Evolutionary conservation across 2,797 vertebrate genomes (phyloP), one percentile per base, ranked within the genome.

Genomic region (Sebastes matsubarae): DNA sequence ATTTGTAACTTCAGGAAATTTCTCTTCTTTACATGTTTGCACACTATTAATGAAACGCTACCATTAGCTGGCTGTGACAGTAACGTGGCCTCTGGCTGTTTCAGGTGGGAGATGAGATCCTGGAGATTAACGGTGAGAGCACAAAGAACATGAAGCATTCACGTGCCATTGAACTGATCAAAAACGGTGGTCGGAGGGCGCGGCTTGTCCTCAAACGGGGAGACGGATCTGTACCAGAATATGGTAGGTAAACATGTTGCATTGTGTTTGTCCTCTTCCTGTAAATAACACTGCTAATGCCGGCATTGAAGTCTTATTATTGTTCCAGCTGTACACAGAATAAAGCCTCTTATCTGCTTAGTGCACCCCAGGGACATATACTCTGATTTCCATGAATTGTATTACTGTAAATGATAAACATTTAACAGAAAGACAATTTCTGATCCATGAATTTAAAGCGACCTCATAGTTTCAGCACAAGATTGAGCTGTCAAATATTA

Each of bases 81-180:
- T 75, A 66, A 77, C 36, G 2, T 2, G 13, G 3, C 4, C 38
- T 54, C 22, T 87, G 36, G 36, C 5, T 68, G 42, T 84, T 88
- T 76, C 89, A 99, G 99, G 97, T 99, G 1, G 99, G 99, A 80
- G 99, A 99, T 77, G 98, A 99, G 96, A 99, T 99, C 90, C 93
- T 99, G 90, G 99, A 99, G 94, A 99, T 99, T 92, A 99, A 99
- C 11, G 98, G 98, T 24, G 98, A 99, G 95, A 98, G 97, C 88
- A 99, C 99, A 88, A 99, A 99, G 96, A 99, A 97, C 93, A 99
- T 99, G 99, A 99, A 98, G 94, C 99, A 99, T 75, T 97, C 99
- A 79, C 98, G 98, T 85, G 99, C 98, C 94, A 99, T 99, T 38
- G 99, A 99, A 95, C 97, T 99, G 91, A 99, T 99, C 94, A 99